phyloP scores from a whole-genome alignment of 2,113 vertebrate species.

The Amphilophus citrinellus region DNA sequence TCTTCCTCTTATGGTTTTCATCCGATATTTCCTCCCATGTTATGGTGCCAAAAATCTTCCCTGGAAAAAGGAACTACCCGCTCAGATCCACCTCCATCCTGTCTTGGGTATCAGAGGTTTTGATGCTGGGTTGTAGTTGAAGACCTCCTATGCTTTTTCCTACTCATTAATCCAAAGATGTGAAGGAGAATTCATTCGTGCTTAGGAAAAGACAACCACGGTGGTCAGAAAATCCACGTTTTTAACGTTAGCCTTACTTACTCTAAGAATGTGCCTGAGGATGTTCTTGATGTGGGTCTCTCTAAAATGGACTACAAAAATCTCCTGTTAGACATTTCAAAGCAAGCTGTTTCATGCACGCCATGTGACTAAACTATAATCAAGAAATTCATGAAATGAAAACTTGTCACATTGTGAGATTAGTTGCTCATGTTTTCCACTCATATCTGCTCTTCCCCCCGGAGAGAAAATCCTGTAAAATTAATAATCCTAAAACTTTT shows the following conservation, averaged over 20 bases:
- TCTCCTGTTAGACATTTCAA: background rate
- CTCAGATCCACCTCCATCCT: background rate
- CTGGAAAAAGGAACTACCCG: background rate
- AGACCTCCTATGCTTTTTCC: background rate
- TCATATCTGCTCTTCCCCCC: no score
- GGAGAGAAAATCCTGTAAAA: no score
- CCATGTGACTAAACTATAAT: no score
- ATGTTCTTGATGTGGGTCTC: background rate
- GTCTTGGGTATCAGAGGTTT: background rate
- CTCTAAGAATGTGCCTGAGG: background rate
- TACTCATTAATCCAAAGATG: no score
- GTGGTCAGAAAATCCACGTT: fast-evolving
- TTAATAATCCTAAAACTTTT: no score
- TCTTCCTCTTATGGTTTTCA: background rate
- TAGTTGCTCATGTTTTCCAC: no score
- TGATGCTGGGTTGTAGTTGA: background rate
- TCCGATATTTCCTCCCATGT: background rate
- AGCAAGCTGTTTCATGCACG: background rate
- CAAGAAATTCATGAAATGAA: no score
- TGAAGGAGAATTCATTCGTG: background rate
- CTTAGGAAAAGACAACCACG: background rate
- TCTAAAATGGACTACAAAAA: background rate
- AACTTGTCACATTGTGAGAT: no score
- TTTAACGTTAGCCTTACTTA: background rate
- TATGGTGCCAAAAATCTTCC: background rate